These are phyloP conservation scores for Neostethus bicornis DNA, from an alignment of 2,797 vertebrate genomes.

Conservation along the genomic window DNA sequence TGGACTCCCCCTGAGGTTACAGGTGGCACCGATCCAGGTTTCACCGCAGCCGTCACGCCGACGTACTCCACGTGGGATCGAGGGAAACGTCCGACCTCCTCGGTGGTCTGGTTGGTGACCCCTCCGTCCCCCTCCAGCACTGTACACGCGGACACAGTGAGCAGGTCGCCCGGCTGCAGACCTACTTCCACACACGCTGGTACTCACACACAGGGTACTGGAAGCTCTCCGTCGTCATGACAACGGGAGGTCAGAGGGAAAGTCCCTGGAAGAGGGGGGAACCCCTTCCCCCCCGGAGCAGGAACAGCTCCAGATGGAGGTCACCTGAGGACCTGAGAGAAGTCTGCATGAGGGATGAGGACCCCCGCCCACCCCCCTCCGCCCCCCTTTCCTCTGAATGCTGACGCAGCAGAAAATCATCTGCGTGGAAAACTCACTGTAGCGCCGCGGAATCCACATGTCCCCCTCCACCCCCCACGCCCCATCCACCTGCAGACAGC, in stretches of 20 bases:
- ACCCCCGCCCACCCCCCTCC: no score
- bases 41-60: constrained; percentile 70
- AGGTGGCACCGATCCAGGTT: constrained; percentile 69
- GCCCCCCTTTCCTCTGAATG: no score
- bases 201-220: constrained; percentile 86
- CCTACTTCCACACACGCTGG: constrained; percentile 82
- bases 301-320: no score
- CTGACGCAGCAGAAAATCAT: no score
- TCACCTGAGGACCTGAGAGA: no score
- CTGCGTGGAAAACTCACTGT: no score
- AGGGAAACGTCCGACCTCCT: constrained; percentile 84
- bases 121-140: constrained; percentile 81
- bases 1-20: constrained; percentile 65
- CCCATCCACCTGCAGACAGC: no score
- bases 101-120: constrained; percentile 83
- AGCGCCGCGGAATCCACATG: no score
- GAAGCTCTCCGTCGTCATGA: constrained; percentile 80
- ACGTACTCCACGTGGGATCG: constrained; percentile 86
- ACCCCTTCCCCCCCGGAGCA: no score
- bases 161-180: constrained; percentile 81
- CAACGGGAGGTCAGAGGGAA: neutral
- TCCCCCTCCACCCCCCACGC: no score
- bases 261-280: neutral
- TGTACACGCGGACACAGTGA: constrained; percentile 77
- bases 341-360: no score